Evolutionary conservation across 2,888 invertebrate species (phyloP).

Genomic region (Ophion costatus): DNA sequence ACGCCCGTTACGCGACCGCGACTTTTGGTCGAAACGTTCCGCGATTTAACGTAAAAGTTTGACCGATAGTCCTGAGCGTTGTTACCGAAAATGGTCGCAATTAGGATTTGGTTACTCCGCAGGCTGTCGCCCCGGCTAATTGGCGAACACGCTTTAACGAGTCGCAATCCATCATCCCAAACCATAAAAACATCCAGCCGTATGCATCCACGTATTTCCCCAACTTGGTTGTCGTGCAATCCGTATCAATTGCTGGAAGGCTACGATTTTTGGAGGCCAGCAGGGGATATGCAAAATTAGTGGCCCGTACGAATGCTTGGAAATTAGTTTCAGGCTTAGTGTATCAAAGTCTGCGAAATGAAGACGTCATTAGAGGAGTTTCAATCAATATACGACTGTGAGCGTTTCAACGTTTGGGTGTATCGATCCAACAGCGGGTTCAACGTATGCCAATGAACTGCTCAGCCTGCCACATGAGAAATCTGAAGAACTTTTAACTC

Average conservation of each 20-base stretch:
- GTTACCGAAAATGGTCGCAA: constrained; percentile 80
- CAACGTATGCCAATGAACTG: neutral
- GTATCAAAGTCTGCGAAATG: neutral
- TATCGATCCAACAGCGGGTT: neutral
- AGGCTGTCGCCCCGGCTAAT: constrained; percentile 62
- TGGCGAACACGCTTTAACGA: constrained; percentile 42
- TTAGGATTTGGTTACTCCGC: constrained; percentile 80
- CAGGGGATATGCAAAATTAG: neutral
- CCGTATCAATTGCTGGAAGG: neutral
- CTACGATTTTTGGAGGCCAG: too few relatives aligned
- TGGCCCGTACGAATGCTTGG: neutral
- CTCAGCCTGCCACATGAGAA: neutral
- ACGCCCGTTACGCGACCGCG: constrained; percentile 27
- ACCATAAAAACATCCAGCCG: neutral
- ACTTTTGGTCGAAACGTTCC: constrained; percentile 56
- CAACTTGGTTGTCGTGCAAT: neutral
- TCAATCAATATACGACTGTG: neutral
- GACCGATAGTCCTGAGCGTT: constrained; percentile 77
- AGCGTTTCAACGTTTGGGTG: neutral
- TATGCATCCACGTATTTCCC: neutral
- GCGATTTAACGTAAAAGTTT: constrained; percentile 76
- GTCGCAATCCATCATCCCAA: neutral
- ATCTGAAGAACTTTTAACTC: neutral
- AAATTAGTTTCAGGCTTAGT: neutral
- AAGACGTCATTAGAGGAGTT: neutral